Evolutionary conservation across 2,797 vertebrate genomes (phyloP).

Genomic region (Spea hammondii): DNA sequence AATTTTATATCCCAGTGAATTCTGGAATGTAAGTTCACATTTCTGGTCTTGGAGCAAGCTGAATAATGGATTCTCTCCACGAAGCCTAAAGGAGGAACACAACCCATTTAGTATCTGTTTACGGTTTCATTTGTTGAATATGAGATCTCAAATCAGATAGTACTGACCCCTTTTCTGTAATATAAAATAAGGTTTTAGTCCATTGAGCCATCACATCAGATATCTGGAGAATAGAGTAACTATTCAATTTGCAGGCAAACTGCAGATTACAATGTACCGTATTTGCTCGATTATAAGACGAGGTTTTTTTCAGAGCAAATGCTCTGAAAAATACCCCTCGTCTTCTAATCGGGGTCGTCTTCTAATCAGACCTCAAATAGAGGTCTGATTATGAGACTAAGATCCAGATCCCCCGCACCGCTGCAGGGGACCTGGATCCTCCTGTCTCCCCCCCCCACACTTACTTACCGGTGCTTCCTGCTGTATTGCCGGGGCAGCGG

Average conservation of each 20-base stretch:
- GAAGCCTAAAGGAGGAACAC: conserved; percentile 37
- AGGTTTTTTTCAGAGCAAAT: too few species aligned
- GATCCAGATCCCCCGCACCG: too few species aligned
- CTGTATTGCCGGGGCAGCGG: too few species aligned
- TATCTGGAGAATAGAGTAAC: conserved; percentile 30
- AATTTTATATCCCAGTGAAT: conserved; percentile 47
- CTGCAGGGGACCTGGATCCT: too few species aligned
- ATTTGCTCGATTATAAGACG: too few species aligned
- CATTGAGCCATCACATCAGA: conserved; percentile 47
- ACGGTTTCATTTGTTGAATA: conserved; percentile 39
- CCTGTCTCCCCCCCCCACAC: too few species aligned
- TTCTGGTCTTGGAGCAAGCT: conserved; percentile 42
- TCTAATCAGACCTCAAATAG: too few species aligned
- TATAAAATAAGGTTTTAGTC: conserved; percentile 44
- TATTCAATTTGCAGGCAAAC: conserved; percentile 24
- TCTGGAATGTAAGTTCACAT: conserved; percentile 45
- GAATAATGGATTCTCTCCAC: conserved; percentile 47
- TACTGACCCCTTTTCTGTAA: conserved; percentile 17
- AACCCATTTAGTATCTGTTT: conserved; percentile 47
- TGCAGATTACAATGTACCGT: conserved; percentile 18
- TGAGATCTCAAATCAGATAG: conserved; percentile 44
- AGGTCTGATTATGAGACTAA: too few species aligned
- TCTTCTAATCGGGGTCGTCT: too few species aligned
- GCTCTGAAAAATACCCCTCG: too few species aligned
- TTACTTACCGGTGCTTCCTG: too few species aligned